These are phyloP conservation scores for Nycticorax nycticorax DNA, from an alignment of 2,113 vertebrate species.

Conservation along the genomic window DNA sequence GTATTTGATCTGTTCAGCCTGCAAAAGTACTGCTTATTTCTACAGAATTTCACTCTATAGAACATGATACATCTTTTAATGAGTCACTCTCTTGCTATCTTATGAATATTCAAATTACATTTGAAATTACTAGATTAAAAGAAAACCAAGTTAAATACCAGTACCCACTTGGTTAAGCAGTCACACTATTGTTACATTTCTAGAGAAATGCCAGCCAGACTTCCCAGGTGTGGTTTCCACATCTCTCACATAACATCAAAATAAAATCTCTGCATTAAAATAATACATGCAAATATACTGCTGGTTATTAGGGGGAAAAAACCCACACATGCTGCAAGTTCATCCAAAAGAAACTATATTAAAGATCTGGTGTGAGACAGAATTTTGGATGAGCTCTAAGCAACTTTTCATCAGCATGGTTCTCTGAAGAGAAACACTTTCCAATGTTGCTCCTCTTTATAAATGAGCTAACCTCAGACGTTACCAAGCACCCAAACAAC, in stretches of 20 bases:
- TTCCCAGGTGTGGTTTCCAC: constrained; percentile 42
- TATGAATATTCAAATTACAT: background rate
- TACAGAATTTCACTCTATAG: background rate
- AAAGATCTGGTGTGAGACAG: constrained; percentile 59
- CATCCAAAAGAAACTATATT: constrained; percentile 72
- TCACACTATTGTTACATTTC: background rate
- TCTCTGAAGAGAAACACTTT: constrained; percentile 67
- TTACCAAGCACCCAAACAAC: constrained; percentile 65
- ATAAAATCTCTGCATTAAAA: constrained; percentile 14
- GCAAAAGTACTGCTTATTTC: background rate
- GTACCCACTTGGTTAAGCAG: constrained; percentile 41
- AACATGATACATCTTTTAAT: background rate
- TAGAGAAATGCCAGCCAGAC: constrained; percentile 22
- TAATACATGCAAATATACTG: constrained; percentile 28
- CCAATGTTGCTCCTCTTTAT: constrained; percentile 56
- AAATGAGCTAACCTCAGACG: constrained; percentile 51
- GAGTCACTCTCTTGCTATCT: background rate
- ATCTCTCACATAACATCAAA: constrained; percentile 16
- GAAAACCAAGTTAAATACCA: constrained; percentile 11
- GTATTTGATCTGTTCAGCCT: background rate
- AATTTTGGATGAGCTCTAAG: constrained; percentile 62
- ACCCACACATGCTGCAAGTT: background rate
- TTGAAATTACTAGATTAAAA: background rate
- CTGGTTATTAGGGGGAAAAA: background rate
- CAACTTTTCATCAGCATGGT: constrained; percentile 68